phyloP scores from a whole-genome alignment of 2,797 vertebrate species.

The Myotis planiceps region DNA sequence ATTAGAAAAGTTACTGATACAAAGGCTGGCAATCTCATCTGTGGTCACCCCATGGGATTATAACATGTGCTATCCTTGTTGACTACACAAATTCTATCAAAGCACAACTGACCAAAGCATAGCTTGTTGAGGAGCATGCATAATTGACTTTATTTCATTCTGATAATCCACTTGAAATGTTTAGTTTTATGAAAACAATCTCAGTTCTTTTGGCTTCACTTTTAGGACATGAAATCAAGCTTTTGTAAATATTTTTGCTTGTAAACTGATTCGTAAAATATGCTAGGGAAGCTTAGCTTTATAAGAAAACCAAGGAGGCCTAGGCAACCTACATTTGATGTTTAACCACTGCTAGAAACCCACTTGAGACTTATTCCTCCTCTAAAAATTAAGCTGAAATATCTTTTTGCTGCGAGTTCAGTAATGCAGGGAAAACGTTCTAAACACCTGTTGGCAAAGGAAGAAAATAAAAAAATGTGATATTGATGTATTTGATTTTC shows the following conservation, averaged over 20 bases:
- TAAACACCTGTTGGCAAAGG: background rate
- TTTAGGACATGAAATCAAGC: slow-evolving; percentile 16
- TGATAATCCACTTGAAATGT: background rate
- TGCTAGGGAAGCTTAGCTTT: background rate
- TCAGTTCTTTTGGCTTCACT: slow-evolving; percentile 12
- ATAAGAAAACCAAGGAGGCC: background rate
- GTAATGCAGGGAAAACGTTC: slow-evolving; percentile 16
- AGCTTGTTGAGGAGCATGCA: background rate
- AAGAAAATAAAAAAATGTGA: background rate
- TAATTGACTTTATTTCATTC: slow-evolving; percentile 8
- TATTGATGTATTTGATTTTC: slow-evolving; percentile 25
- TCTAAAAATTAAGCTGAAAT: slow-evolving; percentile 46
- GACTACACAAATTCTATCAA: background rate
- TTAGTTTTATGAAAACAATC: background rate
- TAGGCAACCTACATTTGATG: background rate
- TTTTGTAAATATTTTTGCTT: slow-evolving; percentile 37
- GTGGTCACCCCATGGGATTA: no score
- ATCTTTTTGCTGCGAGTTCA: slow-evolving; percentile 8
- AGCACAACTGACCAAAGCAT: background rate
- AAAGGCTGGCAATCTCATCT: background rate
- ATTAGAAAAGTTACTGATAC: background rate
- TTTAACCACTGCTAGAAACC: background rate
- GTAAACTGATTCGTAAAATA: background rate
- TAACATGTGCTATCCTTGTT: background rate
- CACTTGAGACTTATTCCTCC: background rate